phyloP scores from a whole-genome alignment of 2,113 vertebrate species.

The Mesoclemmys tuberculata region DNA sequence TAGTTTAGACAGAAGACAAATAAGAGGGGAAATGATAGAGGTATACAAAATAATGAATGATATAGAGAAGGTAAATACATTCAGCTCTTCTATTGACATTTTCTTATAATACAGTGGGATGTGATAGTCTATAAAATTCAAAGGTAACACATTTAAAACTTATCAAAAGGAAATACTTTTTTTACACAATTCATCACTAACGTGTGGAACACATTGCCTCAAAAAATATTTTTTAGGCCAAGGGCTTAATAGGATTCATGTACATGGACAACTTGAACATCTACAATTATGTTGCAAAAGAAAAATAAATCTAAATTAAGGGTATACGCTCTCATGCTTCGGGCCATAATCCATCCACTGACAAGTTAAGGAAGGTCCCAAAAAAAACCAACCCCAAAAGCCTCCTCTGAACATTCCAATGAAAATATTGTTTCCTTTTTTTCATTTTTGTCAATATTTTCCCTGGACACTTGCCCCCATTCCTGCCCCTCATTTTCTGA shows the following conservation, averaged over 20 bases:
- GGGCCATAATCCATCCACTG: neutral
- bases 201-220: neutral
- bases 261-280: neutral
- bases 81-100: neutral
- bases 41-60: neutral
- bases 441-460: neutral
- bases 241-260: neutral
- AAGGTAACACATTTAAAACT: neutral
- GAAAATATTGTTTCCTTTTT: neutral
- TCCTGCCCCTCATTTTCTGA: neutral
- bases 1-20: neutral
- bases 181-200: neutral
- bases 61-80: neutral
- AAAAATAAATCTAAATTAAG: slow-evolving; percentile 1
- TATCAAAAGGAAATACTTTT: neutral
- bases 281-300: neutral
- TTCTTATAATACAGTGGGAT: neutral
- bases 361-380: neutral
- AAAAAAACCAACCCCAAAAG: neutral
- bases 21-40: neutral
- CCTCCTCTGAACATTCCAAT: neutral
- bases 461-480: neutral
- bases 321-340: neutral
- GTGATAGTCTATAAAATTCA: neutral
- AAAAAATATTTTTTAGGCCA: neutral